These are phyloP conservation scores for Dryobotodes eremita DNA, from an alignment of 2,888 invertebrate genomes.

Conservation along the genomic window DNA sequence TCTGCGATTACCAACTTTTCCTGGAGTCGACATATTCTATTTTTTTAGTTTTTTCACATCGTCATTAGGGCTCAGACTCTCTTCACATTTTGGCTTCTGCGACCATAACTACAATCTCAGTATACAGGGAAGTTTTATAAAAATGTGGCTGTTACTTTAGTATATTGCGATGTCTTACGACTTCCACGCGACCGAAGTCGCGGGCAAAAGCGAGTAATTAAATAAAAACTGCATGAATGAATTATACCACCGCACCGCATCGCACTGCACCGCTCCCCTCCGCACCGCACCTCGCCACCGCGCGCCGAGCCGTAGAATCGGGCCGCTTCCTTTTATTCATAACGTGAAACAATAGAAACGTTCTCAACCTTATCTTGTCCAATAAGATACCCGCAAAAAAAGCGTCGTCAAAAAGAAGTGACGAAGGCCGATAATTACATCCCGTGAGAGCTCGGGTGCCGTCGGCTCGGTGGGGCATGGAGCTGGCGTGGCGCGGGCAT, in stretches of 20 bases:
- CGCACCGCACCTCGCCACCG: neutral
- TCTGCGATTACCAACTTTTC: slow-evolving; percentile 2
- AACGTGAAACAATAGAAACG: slow-evolving; percentile 68
- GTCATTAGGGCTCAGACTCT: neutral
- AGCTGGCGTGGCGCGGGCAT: neutral
- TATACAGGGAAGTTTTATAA: too few relatives aligned
- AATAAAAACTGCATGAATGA: slow-evolving; percentile 47
- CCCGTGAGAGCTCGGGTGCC: slow-evolving; percentile 58
- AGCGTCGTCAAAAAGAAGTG: slow-evolving; percentile 64
- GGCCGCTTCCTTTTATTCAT: slow-evolving; percentile 65
- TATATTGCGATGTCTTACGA: too few relatives aligned
- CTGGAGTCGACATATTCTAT: neutral
- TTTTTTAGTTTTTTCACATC: neutral
- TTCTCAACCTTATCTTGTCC: slow-evolving; percentile 70
- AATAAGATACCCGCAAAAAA: slow-evolving; percentile 71
- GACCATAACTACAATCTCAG: too few relatives aligned
- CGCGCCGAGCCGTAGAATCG: neutral
- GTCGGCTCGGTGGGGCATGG: neutral
- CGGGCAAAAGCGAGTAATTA: slow-evolving; percentile 51
- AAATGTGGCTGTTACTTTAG: too few relatives aligned
- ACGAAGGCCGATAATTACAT: slow-evolving; percentile 69
- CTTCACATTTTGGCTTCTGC: too few relatives aligned
- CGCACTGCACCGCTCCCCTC: neutral
- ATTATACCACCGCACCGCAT: neutral
- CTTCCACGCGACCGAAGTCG: too few relatives aligned